Conservation (phyloP, 2,113 vertebrate genomes). For the Colinus virginianus region DNA sequence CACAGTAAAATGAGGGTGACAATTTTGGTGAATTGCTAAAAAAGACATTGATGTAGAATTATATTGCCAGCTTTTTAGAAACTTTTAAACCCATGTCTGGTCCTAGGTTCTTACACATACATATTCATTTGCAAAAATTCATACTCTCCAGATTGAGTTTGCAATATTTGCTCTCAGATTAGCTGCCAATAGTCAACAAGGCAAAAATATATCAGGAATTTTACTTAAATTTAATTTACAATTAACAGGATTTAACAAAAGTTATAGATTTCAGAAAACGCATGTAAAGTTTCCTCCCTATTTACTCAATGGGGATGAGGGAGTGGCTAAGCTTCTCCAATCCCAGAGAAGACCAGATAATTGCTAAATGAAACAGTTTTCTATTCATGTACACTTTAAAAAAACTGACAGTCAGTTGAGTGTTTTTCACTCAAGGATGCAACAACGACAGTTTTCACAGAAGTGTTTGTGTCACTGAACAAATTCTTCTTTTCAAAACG, state of each 20-base stretch:
- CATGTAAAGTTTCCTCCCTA: not conserved
- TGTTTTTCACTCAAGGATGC: not conserved
- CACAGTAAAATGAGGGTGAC: not conserved
- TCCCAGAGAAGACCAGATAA: fast-evolving
- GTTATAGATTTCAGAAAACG: not conserved
- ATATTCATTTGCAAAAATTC: not conserved
- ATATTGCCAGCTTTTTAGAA: not conserved
- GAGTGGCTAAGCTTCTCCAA: not conserved
- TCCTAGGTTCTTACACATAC: too few species aligned
- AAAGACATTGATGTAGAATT: not conserved
- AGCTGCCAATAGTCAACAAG: not conserved
- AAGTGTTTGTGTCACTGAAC: not conserved
- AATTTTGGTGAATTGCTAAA: not conserved
- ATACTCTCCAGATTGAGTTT: not conserved
- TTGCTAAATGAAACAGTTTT: not conserved
- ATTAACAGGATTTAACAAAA: not conserved
- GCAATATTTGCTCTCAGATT: not conserved
- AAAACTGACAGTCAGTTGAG: not conserved
- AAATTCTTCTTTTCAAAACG: not conserved
- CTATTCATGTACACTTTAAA: not conserved
- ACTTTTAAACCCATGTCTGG: not conserved
- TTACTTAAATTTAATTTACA: not conserved
- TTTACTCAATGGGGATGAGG: not conserved
- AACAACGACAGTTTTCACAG: not conserved
- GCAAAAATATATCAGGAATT: not conserved